Percentiles rank a stretch among this genome's conserved stretches.
Conservation (phyloP, 2,888 invertebrate species). For the Pogonocherus hispidulus region DNA sequence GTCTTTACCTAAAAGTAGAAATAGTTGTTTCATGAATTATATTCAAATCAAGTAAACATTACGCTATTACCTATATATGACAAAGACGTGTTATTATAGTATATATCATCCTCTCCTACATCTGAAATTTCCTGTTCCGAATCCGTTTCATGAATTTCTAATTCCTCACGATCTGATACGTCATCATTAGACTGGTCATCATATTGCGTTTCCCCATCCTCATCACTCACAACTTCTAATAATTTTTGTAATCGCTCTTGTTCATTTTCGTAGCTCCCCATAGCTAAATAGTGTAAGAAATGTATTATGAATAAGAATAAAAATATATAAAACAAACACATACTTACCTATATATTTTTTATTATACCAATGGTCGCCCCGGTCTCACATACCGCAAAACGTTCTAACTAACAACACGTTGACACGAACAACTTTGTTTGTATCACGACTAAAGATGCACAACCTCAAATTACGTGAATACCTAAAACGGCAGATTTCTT, state of each 20-base stretch:
- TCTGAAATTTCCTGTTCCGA: not conserved
- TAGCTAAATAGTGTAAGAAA: too few species aligned
- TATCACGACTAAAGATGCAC: too few species aligned
- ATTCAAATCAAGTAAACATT: not conserved
- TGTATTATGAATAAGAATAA: too few species aligned
- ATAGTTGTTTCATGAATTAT: not conserved
- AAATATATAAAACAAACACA: too few species aligned
- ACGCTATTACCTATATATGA: not conserved
- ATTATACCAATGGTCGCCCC: too few species aligned
- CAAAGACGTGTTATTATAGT: not conserved
- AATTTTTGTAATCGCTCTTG: not conserved
- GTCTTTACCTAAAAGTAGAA: conserved; percentile 21
- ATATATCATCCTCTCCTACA: not conserved
- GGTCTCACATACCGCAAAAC: too few species aligned
- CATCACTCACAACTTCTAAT: not conserved
- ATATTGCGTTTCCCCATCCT: not conserved
- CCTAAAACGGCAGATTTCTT: too few species aligned
- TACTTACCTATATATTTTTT: too few species aligned
- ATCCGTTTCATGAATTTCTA: not conserved
- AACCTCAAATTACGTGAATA: too few species aligned
- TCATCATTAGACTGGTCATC: not conserved
- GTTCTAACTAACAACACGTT: too few species aligned
- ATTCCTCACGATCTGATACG: not conserved
- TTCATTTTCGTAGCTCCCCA: not conserved
- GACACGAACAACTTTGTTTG: too few species aligned